Evolutionary conservation across 2,113 vertebrate species (phyloP), one percentile per base, ranked within the genome.

Genomic region (Rhinoderma darwinii): DNA sequence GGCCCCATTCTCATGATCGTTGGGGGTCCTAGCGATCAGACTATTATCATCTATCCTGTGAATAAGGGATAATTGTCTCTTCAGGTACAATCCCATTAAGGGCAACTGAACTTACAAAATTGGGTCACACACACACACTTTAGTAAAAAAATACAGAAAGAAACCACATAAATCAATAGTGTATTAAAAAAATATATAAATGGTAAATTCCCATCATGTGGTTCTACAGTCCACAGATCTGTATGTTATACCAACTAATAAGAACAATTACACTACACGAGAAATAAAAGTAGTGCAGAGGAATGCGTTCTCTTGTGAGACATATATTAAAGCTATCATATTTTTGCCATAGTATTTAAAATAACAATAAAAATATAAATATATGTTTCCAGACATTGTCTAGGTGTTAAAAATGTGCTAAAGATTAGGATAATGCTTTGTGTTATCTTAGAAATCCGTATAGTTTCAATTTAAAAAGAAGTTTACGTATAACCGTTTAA

Each of bases 251-350:
- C 63, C 14, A 35, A 0, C n/a, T 66, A 44, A 63, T 44, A 82
- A 20, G 8, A 63, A 43, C 68, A 72, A 11, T 81, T 63, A 43
- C 56, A 14, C 27, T 47, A 82, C 80, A 32, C 25, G 14, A 68
- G 39, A 68, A 82, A n/a, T 68, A 15, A 59, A 82, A 80, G 30
- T 39, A 39, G 50, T 39, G 68, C 47, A n/a, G 17, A 82, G 39
- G 77, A 82, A 47, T 68, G 80, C 68, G 37, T 39, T 63, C 80
- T 82, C 61, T 82, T 25, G 43, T 37, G 61, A 83, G 61, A 82
- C 50, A 83, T 83, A 83, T 83, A 83, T 70, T 83, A 83, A 83
- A 83, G 81, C 63, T 83, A 83, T 83, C 18, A 47, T 72, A 50
- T 15, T 70, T 83, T 50, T 18, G n/a, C 32, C 30, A 70, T 41